A percentile compares a stretch with the other conserved stretches of the same genome.
Conservation (phyloP, 2,113 vertebrate genomes). For the Hippoglossus stenolepis region DNA sequence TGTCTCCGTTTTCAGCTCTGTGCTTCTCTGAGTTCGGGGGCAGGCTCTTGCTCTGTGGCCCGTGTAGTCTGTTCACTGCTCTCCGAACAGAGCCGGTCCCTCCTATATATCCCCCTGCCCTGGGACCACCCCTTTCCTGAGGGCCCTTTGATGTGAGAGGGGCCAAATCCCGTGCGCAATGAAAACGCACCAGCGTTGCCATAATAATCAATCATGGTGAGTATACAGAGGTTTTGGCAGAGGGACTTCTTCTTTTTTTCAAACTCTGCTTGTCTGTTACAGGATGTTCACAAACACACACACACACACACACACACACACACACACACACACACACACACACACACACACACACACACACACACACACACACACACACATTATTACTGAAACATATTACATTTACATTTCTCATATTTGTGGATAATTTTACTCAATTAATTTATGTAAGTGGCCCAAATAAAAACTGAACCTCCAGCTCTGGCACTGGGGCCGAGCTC, state of each 20-base stretch:
- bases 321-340: neutral
- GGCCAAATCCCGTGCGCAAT: constrained; percentile 80
- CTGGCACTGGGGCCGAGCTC: neutral
- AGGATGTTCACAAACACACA: constrained; percentile 1
- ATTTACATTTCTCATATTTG: no score
- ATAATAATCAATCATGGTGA: constrained; percentile 81
- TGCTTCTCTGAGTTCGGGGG: constrained; percentile 40
- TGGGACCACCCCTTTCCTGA: constrained; percentile 81
- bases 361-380: neutral
- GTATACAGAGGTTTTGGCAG: constrained; percentile 52
- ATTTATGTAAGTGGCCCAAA: neutral
- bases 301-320: neutral
- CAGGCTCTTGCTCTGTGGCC: constrained; percentile 55
- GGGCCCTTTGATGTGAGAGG: constrained; percentile 79
- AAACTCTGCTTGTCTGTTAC: constrained; percentile 24
- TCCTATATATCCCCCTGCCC: constrained; percentile 71
- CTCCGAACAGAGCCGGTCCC: constrained; percentile 63
- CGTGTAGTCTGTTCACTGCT: constrained; percentile 64
- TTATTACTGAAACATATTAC: no score
- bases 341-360: neutral
- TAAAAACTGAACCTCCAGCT: neutral
- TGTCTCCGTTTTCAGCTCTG: constrained; percentile 53
- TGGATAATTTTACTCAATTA: neutral
- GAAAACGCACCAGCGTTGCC: constrained; percentile 78
- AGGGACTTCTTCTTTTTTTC: constrained; percentile 53